Percentiles rank a stretch among this genome's conserved stretches.
Conservation (phyloP, 1,140 invertebrate genomes). For the Diorhabda sublineata region DNA sequence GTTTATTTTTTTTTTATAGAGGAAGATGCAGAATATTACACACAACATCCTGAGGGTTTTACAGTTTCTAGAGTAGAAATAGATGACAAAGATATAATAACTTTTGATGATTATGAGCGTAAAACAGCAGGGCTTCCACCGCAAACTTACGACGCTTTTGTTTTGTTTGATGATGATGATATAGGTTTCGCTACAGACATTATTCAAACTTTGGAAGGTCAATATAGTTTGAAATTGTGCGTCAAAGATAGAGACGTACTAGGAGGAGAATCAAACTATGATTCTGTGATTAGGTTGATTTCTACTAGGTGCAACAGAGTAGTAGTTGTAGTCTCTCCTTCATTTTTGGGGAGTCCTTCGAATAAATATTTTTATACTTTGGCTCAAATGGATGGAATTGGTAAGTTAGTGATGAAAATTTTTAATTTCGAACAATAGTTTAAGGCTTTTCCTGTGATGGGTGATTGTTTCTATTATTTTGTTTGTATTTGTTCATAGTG, state of each 20-base stretch:
- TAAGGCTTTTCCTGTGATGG: too few species aligned
- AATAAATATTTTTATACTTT: constrained; percentile 69
- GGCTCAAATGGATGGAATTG: constrained; percentile 69
- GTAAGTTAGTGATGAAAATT: constrained; percentile 46
- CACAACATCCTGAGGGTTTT: constrained; percentile 32
- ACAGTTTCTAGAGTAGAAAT: constrained; percentile 14
- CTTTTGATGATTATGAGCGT: constrained; percentile 52
- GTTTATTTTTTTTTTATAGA: constrained; percentile 28
- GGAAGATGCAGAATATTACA: constrained; percentile 33
- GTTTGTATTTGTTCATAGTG: too few species aligned
- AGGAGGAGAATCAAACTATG: constrained; percentile 62
- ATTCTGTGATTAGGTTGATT: constrained; percentile 68
- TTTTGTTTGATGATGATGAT: constrained; percentile 69
- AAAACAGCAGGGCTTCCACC: constrained; percentile 50
- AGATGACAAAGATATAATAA: constrained; percentile 37
- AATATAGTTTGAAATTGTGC: constrained; percentile 62
- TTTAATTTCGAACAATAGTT: too few species aligned
- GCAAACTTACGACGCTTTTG: constrained; percentile 65
- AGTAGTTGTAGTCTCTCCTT: constrained; percentile 67
- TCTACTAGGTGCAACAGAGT: constrained; percentile 67
- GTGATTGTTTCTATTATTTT: too few species aligned
- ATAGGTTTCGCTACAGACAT: constrained; percentile 58
- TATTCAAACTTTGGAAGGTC: constrained; percentile 57
- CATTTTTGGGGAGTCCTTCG: constrained; percentile 63
- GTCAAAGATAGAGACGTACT: constrained; percentile 64